Conservation (phyloP, 2,797 vertebrate genomes). For the Tokudaia muenninki region DNA sequence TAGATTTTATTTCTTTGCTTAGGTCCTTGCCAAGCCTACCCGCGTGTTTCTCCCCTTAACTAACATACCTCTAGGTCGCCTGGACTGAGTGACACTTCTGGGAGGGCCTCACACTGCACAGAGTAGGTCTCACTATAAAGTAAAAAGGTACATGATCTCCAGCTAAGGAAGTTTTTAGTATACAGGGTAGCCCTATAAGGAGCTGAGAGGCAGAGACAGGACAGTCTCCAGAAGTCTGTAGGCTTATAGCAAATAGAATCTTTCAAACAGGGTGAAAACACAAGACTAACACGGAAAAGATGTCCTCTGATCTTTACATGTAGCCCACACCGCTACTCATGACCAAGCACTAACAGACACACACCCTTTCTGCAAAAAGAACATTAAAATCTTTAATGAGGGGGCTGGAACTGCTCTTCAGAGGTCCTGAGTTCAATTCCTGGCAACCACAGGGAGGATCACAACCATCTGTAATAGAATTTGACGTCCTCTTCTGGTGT, state of each 20-base stretch:
- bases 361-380: background rate
- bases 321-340: no score
- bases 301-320: background rate
- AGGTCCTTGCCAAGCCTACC: background rate
- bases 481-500: no score
- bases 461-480: no score
- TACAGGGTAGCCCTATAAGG: background rate
- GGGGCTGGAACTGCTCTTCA: no score
- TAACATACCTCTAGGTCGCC: background rate
- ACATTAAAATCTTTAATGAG: background rate
- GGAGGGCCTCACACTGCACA: conserved; percentile 10
- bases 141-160: background rate
- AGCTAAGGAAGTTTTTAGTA: background rate
- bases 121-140: background rate
- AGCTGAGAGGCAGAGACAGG: background rate
- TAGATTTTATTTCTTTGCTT: background rate
- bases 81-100: background rate
- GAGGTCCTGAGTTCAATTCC: no score
- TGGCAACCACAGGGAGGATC: no score
- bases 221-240: background rate
- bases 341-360: background rate
- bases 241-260: background rate
- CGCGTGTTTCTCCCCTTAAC: background rate
- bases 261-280: background rate
- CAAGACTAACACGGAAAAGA: background rate